phyloP scores from a whole-genome alignment of 2,888 invertebrate genomes.

The Ichneumoninae sp. region DNA sequence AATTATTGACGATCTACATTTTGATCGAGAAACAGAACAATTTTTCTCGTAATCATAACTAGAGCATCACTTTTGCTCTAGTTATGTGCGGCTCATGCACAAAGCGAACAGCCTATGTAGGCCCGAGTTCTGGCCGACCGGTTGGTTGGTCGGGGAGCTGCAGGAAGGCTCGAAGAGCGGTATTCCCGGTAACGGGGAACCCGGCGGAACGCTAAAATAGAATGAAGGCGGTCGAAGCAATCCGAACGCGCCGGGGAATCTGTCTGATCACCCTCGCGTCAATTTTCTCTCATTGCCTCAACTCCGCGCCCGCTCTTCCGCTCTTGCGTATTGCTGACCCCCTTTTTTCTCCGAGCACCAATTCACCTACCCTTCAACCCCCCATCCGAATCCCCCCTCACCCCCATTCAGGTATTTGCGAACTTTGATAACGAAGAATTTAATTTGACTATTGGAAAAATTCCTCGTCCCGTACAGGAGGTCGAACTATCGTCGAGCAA shows the following conservation, averaged over 20 bases:
- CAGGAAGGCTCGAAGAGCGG: neutral
- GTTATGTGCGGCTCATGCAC: no score
- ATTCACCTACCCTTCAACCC: constrained; percentile 43
- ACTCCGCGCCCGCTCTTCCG: constrained; percentile 13
- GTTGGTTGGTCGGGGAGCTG: neutral
- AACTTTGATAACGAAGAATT: constrained; percentile 64
- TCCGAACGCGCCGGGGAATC: neutral
- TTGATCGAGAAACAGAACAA: no score
- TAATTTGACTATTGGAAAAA: constrained; percentile 59
- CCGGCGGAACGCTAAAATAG: neutral
- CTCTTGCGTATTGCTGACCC: constrained; percentile 4
- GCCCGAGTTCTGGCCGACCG: no score
- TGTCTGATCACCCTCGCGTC: constrained; percentile 15
- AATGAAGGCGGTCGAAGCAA: constrained; percentile 11
- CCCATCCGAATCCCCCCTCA: neutral
- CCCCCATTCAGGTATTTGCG: constrained; percentile 42
- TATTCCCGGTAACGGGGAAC: neutral
- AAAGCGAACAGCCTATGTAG: no score
- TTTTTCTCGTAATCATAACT: no score
- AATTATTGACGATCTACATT: no score
- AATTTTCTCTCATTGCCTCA: constrained; percentile 28
- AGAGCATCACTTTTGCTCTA: no score
- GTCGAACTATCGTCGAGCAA: neutral
- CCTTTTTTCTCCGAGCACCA: constrained; percentile 33
- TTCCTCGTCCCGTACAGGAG: constrained; percentile 12